A percentile compares a stretch with the other conserved stretches of the same genome.
Conservation (phyloP, 1,140 invertebrate genomes). For the Harlomillsia oculata region DNA sequence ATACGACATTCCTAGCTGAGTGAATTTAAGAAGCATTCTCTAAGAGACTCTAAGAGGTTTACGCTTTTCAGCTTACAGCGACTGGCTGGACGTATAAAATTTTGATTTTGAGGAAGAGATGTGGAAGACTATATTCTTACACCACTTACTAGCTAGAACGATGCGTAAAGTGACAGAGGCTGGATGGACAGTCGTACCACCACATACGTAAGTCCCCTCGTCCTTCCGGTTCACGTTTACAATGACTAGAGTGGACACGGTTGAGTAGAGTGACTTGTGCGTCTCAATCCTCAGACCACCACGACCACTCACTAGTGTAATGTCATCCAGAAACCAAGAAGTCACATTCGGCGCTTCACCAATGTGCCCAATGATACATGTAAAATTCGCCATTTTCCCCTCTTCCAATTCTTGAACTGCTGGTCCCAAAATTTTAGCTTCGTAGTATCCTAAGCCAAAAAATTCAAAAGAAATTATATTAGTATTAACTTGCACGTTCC, state of each 20-base stretch:
- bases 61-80: no score
- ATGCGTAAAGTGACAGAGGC: constrained; percentile 13
- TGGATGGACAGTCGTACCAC: constrained; percentile 12
- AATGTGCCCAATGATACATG: constrained; percentile 32
- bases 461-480: no score
- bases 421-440: constrained; percentile 35
- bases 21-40: no score
- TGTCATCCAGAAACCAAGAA: constrained; percentile 36
- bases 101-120: no score
- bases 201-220: constrained; percentile 31
- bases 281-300: constrained; percentile 34
- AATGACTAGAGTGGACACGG: constrained; percentile 29
- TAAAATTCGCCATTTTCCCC: constrained; percentile 35
- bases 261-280: constrained; percentile 12
- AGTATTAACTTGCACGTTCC: no score
- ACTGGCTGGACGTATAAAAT: no score
- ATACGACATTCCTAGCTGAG: no score
- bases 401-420: constrained; percentile 13
- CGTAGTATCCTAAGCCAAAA: no score
- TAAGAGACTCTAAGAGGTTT: no score
- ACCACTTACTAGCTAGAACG: neutral
- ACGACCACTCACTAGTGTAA: constrained; percentile 23
- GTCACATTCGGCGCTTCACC: constrained; percentile 19
- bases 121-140: neutral
- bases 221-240: constrained; percentile 13